These are phyloP conservation scores for Aphelenchoides fujianensis DNA, from an alignment of 1,140 invertebrate genomes.

Conservation along the genomic window DNA sequence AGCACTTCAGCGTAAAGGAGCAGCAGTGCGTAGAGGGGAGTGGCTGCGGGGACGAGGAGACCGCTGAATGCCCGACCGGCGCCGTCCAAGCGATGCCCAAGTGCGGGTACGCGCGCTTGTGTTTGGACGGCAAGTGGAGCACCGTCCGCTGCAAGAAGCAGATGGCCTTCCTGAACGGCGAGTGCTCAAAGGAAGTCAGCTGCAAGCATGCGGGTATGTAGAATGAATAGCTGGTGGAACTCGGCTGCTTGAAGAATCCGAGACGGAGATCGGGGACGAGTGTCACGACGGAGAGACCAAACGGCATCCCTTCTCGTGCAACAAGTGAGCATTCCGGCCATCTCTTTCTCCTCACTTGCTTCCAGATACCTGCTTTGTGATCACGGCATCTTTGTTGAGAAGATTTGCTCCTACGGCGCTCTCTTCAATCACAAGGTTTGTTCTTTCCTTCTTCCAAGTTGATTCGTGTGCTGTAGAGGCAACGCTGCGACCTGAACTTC, in stretches of 20 bases:
- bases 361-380: background rate
- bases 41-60: constrained; percentile 2
- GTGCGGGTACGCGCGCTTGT: background rate
- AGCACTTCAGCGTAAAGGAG: background rate
- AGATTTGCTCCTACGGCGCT: constrained; percentile 1
- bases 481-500: constrained; percentile 10
- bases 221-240: background rate
- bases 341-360: background rate
- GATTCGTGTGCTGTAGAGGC: background rate
- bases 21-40: background rate
- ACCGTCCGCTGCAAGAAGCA: background rate
- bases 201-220: background rate
- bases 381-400: background rate
- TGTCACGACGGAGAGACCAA: constrained; percentile 8
- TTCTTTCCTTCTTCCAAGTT: background rate
- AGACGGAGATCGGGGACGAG: background rate
- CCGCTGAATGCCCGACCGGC: background rate
- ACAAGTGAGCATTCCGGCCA: background rate
- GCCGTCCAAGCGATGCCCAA: background rate
- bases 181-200: background rate
- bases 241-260: background rate
- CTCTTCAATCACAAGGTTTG: constrained; percentile 13
- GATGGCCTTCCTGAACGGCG: background rate
- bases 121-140: background rate
- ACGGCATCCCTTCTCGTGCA: background rate